These are phyloP conservation scores for Periophthalmodon schlosseri DNA, from an alignment of 2,113 vertebrate genomes.

Conservation along the genomic window DNA sequence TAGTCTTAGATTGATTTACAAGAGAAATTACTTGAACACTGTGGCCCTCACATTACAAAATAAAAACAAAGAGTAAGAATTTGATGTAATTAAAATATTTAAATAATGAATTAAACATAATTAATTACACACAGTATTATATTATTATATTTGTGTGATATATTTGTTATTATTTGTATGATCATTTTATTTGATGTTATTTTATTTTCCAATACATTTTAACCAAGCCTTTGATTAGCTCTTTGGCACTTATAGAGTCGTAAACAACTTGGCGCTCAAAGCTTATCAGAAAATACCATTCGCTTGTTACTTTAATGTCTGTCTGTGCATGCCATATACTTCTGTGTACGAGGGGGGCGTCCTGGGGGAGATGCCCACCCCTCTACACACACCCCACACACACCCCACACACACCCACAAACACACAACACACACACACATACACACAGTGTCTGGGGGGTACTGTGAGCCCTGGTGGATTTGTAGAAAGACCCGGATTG, in stretches of 20 bases:
- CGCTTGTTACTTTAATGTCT: conserved; percentile 15
- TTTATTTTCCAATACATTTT: neutral
- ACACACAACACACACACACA: conserved; percentile 31
- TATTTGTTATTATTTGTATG: too few relatives aligned
- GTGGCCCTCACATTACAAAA: too few relatives aligned
- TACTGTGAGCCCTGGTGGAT: conserved; percentile 60
- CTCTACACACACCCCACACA: too few relatives aligned
- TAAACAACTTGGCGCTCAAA: neutral
- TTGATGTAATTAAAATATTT: too few relatives aligned
- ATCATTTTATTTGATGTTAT: neutral
- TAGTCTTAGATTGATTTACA: too few relatives aligned
- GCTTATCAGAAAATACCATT: neutral
- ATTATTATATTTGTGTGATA: too few relatives aligned
- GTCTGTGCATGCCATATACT: conserved; percentile 24
- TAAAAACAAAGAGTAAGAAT: too few relatives aligned
- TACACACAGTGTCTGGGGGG: conserved; percentile 50
- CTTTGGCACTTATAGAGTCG: neutral
- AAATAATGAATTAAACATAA: too few relatives aligned
- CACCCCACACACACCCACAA: conserved; percentile 22
- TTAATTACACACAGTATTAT: too few relatives aligned
- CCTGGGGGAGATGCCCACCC: conserved; percentile 35
- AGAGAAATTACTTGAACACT: too few relatives aligned
- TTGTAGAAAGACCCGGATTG: conserved; percentile 74
- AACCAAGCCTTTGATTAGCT: neutral
- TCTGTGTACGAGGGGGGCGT: conserved; percentile 16